These are phyloP conservation scores for Myopa tessellatipennis DNA, from an alignment of 2,888 invertebrate genomes.

Conservation along the genomic window DNA sequence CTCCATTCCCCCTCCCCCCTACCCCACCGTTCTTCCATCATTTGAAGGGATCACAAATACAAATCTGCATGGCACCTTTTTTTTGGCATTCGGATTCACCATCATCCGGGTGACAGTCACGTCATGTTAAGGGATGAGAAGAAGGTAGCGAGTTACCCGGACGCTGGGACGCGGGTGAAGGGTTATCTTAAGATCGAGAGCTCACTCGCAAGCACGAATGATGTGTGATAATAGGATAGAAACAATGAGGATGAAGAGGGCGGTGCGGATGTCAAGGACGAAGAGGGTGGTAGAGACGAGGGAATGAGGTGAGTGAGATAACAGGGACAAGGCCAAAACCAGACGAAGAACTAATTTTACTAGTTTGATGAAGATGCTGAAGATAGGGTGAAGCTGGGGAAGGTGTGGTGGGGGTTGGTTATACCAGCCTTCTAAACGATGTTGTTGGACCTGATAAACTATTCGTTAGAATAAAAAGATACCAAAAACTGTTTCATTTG, in stretches of 20 bases:
- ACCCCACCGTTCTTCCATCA: no score
- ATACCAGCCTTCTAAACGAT: no score
- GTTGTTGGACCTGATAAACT: no score
- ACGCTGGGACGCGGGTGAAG: background rate
- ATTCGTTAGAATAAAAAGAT: no score
- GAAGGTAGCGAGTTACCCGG: background rate
- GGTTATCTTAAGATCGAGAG: conserved; percentile 35
- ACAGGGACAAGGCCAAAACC: no score
- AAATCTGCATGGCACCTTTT: conserved; percentile 64
- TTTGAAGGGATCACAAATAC: conserved; percentile 50
- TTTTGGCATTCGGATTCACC: conserved; percentile 32
- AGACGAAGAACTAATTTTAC: no score
- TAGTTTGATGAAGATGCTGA: no score
- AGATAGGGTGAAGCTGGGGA: no score
- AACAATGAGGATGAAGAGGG: conserved; percentile 19
- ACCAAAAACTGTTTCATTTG: no score
- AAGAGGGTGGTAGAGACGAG: background rate
- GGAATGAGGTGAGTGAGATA: background rate
- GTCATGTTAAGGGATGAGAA: background rate
- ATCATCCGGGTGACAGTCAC: background rate
- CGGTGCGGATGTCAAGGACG: conserved; percentile 2
- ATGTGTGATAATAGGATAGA: conserved; percentile 64
- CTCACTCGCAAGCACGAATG: conserved; percentile 57
- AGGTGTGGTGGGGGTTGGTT: no score
- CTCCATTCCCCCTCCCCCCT: no score